Conservation (phyloP, 2,888 invertebrate species). For the Thera britannica region DNA sequence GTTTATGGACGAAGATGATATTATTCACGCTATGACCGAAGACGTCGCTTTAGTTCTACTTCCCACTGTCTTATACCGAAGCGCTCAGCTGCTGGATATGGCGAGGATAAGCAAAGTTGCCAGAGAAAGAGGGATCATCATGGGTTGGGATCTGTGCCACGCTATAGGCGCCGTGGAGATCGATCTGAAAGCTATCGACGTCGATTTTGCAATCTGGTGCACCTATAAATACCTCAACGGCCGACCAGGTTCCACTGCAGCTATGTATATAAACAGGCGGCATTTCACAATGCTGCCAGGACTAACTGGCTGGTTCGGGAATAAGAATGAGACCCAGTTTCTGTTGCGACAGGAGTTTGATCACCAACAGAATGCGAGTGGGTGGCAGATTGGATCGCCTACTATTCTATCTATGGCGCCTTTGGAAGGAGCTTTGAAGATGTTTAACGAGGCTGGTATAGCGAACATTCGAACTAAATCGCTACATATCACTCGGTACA, state of each 20-base stretch:
- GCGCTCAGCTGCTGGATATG: constrained; percentile 72
- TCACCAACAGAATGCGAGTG: constrained; percentile 65
- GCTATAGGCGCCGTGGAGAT: constrained; percentile 67
- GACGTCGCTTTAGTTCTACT: constrained; percentile 67
- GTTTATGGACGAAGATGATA: constrained; percentile 63
- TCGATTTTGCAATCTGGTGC: constrained; percentile 76
- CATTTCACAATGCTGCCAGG: constrained; percentile 67
- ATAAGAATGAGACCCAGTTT: constrained; percentile 66
- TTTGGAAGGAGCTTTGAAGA: constrained; percentile 67
- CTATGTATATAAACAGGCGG: constrained; percentile 67
- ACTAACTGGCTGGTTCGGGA: constrained; percentile 71
- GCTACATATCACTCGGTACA: constrained; percentile 67
- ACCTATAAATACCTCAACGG: constrained; percentile 77
- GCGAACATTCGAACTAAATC: constrained; percentile 68
- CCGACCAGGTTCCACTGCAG: constrained; percentile 68
- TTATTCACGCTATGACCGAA: constrained; percentile 69
- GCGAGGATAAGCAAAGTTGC: constrained; percentile 63
- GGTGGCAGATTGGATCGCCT: constrained; percentile 73
- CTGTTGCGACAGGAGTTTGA: constrained; percentile 67
- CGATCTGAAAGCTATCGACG: constrained; percentile 63
- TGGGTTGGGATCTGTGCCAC: constrained; percentile 76
- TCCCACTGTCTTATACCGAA: constrained; percentile 67
- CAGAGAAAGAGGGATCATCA: constrained; percentile 58
- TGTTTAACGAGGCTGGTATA: constrained; percentile 66
- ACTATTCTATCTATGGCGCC: constrained; percentile 66